Percentiles rank a stretch among this genome's conserved stretches.
Evolutionary conservation across 2,888 invertebrate genomes (phyloP).

Genomic region (Digitonthophagus gazella): DNA sequence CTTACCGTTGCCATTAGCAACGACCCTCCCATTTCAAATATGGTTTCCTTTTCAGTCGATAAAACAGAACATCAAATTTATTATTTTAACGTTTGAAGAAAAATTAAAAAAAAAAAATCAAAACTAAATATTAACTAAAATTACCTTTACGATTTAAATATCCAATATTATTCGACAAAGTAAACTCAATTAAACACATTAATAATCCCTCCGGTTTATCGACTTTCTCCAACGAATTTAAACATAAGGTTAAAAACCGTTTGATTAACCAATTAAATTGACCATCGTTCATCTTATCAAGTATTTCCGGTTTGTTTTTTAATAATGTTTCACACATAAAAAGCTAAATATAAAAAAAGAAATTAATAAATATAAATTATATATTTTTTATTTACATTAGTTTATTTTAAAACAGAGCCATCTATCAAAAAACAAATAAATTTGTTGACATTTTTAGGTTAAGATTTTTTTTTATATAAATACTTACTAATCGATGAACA

Average conservation of each 20-base stretch:
- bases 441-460: not conserved
- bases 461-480: not conserved
- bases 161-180: conserved; percentile 55
- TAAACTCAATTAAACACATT: conserved; percentile 76
- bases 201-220: conserved; percentile 65
- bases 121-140: not conserved
- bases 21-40: too few species aligned
- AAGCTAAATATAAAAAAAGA: conserved; percentile 28
- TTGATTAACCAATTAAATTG: conserved; percentile 53
- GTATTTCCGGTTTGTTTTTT: conserved; percentile 41
- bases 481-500: conserved; percentile 61
- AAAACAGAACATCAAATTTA: too few species aligned
- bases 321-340: conserved; percentile 50
- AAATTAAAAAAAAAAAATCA: too few species aligned
- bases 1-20: too few species aligned
- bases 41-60: too few species aligned
- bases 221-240: conserved; percentile 38
- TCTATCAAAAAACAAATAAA: not conserved
- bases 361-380: not conserved
- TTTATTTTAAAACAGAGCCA: too few species aligned
- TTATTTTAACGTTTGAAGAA: too few species aligned
- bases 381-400: too few species aligned
- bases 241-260: conserved; percentile 44
- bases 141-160: conserved; percentile 60
- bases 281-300: conserved; percentile 39